Evolutionary conservation across 1,140 invertebrate genomes (phyloP).

Genomic region (Drosophila obscura): DNA sequence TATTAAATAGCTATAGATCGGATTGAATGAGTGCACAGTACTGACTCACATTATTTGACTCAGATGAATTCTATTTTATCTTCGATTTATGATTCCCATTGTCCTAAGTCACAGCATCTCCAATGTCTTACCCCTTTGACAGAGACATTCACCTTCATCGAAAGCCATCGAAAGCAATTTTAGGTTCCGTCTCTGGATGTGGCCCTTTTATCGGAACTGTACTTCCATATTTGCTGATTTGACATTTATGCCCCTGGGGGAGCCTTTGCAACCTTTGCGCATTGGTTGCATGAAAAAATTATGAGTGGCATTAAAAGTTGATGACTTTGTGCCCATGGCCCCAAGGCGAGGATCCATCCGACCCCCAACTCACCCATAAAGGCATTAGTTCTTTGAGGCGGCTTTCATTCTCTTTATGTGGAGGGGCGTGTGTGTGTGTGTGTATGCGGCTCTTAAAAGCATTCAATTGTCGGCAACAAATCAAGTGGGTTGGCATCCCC

Average conservation of each 20-base stretch:
- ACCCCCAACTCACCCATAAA: neutral
- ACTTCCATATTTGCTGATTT: slow-evolving; percentile 64
- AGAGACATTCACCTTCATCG: no score
- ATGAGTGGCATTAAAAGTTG: slow-evolving; percentile 78
- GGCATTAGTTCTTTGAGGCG: slow-evolving; percentile 30
- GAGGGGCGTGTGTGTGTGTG: neutral
- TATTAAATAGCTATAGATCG: no score
- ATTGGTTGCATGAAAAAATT: slow-evolving; percentile 71
- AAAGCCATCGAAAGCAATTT: neutral
- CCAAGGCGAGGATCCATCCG: slow-evolving; percentile 27
- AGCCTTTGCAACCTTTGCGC: slow-evolving; percentile 60
- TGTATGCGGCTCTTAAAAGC: slow-evolving; percentile 15
- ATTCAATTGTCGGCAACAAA: slow-evolving; percentile 73
- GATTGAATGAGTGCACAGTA: no score
- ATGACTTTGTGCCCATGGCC: slow-evolving; percentile 47
- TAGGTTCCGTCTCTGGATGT: no score
- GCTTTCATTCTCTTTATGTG: slow-evolving; percentile 15
- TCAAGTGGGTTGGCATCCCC: slow-evolving; percentile 44
- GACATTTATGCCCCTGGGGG: slow-evolving; percentile 48
- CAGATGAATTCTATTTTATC: neutral
- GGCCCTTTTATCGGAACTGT: slow-evolving; percentile 23
- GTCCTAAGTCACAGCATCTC: slow-evolving; percentile 3
- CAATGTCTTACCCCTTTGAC: no score
- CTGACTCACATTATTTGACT: no score
- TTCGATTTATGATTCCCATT: slow-evolving; percentile 16